phyloP scores from a whole-genome alignment of 1,140 invertebrate genomes.

The Asobara japonica region DNA sequence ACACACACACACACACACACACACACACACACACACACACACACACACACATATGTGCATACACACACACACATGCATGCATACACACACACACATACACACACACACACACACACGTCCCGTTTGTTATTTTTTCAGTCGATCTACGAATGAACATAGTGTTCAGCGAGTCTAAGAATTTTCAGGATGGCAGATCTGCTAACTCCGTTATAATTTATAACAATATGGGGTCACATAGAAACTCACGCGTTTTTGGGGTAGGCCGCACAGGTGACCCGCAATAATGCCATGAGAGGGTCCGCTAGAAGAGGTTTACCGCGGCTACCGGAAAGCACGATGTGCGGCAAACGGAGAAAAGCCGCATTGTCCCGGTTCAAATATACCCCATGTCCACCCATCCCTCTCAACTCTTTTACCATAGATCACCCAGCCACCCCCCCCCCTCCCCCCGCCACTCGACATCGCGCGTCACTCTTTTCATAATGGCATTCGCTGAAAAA shows the following conservation, averaged over 20 bases:
- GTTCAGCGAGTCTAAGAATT: too few species aligned
- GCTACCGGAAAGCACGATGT: conserved; percentile 2
- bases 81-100: too few species aligned
- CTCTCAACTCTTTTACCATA: too few species aligned
- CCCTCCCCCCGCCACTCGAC: background rate
- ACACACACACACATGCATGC: too few species aligned
- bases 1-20: too few species aligned
- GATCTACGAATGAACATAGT: too few species aligned
- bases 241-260: background rate
- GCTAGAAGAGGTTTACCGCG: conserved; percentile 1
- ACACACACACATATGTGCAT: too few species aligned
- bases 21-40: too few species aligned
- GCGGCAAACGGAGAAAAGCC: conserved; percentile 10
- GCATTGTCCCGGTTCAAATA: conserved; percentile 10
- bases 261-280: background rate
- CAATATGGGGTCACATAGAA: background rate
- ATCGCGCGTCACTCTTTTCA: background rate
- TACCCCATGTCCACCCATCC: background rate
- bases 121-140: too few species aligned
- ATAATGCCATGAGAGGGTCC: conserved; percentile 2
- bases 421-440: background rate
- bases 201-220: background rate
- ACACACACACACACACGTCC: too few species aligned
- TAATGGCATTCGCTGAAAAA: background rate
- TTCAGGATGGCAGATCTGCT: background rate